Evolutionary conservation across 2,113 vertebrate species (phyloP).

Genomic region (Aix galericulata): DNA sequence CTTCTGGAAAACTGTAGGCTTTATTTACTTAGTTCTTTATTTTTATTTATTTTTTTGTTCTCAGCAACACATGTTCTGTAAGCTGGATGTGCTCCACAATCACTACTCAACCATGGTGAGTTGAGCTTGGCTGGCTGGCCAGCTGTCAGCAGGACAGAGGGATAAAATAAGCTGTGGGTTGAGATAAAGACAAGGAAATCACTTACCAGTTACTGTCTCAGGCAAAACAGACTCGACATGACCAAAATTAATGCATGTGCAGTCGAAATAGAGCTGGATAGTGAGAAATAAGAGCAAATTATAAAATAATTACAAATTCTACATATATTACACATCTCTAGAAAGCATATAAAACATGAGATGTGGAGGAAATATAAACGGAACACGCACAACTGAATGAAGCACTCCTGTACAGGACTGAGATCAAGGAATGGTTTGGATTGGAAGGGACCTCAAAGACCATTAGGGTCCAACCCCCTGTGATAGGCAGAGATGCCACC

Average conservation of each 20-base stretch:
- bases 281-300: background rate
- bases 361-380: background rate
- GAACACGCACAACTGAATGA: background rate
- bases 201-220: rapidly evolving
- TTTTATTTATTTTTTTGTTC: background rate
- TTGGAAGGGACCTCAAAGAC: no score
- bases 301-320: background rate
- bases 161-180: background rate
- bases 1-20: background rate
- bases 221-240: background rate
- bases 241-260: background rate
- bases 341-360: background rate
- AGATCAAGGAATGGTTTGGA: background rate
- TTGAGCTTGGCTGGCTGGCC: rapidly evolving
- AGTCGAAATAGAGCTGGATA: rapidly evolving
- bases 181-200: background rate
- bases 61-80: background rate
- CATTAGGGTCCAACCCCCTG: no score
- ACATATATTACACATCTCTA: background rate
- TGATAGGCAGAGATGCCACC: no score
- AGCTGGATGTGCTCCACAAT: background rate
- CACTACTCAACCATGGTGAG: rapidly evolving
- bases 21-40: background rate
- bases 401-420: rapidly evolving
- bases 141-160: background rate